These are phyloP conservation scores for Macrosteles quadrilineatus DNA, from an alignment of 1,140 invertebrate species.

Conservation along the genomic window DNA sequence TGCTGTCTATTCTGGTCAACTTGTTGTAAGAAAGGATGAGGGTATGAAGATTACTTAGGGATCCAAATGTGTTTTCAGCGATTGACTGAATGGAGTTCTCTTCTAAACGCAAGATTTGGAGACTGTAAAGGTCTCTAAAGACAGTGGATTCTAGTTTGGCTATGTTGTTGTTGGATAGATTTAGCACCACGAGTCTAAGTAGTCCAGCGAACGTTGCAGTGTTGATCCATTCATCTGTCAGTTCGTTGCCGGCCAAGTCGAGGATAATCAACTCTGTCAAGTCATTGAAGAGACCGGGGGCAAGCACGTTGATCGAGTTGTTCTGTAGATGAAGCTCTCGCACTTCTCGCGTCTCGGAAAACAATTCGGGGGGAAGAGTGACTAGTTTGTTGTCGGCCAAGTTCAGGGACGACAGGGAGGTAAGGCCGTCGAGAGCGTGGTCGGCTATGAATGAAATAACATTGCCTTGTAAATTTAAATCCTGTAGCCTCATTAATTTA, in stretches of 20 bases:
- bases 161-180: conserved; percentile 80
- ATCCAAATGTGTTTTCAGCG: conserved; percentile 79
- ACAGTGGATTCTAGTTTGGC: conserved; percentile 74
- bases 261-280: conserved; percentile 77
- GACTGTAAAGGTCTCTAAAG: conserved; percentile 76
- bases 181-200: conserved; percentile 75
- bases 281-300: conserved; percentile 81
- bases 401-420: conserved; percentile 72
- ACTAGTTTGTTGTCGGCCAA: conserved; percentile 80
- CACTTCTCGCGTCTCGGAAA: conserved; percentile 74
- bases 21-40: conserved; percentile 85
- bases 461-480: conserved; percentile 67
- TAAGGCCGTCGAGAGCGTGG: conserved; percentile 76
- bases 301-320: conserved; percentile 83
- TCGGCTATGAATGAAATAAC: conserved; percentile 76
- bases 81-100: conserved; percentile 81
- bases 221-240: conserved; percentile 86
- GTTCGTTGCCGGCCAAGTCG: conserved; percentile 82
- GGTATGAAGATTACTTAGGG: conserved; percentile 79
- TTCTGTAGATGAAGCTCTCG: conserved; percentile 82
- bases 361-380: conserved; percentile 79
- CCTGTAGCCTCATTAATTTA: conserved; percentile 63
- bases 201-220: conserved; percentile 82
- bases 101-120: conserved; percentile 80
- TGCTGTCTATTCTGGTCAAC: conserved; percentile 72